Evolutionary conservation across 2,797 vertebrate genomes (phyloP).

Genomic region (Pangasius krempfi): DNA sequence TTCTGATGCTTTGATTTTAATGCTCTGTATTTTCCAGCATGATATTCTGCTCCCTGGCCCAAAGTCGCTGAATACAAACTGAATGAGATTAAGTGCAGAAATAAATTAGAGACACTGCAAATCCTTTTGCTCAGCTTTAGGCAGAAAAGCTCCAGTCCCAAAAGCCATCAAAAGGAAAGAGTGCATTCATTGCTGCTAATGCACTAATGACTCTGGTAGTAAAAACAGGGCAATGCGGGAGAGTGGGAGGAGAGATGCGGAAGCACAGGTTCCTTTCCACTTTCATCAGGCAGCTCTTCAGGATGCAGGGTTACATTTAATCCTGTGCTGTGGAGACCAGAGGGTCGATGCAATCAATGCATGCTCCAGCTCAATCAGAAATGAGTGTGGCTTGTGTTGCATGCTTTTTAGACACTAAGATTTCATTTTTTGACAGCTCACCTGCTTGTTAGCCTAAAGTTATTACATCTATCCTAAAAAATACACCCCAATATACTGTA

Average conservation of each 20-base stretch:
- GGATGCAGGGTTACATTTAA: constrained; percentile 41
- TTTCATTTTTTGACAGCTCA: constrained; percentile 43
- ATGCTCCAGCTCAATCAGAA: constrained; percentile 49
- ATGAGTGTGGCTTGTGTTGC: constrained; percentile 44
- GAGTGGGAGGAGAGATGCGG: background rate
- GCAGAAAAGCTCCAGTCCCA: constrained; percentile 22
- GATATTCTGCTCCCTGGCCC: background rate
- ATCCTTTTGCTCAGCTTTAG: constrained; percentile 28
- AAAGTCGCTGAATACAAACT: constrained; percentile 4
- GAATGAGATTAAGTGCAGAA: constrained; percentile 24
- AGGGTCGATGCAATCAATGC: constrained; percentile 55
- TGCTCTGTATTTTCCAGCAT: background rate
- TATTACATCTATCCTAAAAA: background rate
- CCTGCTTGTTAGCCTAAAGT: constrained; percentile 35
- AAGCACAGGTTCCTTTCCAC: constrained; percentile 24
- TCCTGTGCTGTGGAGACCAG: constrained; percentile 35
- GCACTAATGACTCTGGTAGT: constrained; percentile 38
- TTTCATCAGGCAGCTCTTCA: constrained; percentile 44
- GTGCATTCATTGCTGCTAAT: constrained; percentile 47
- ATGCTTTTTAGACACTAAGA: constrained; percentile 50
- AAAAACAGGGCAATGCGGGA: constrained; percentile 35
- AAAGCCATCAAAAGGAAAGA: constrained; percentile 24
- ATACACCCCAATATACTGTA: background rate
- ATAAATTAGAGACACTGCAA: constrained; percentile 28
- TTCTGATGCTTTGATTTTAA: constrained; percentile 11